Evolutionary conservation across 2,797 vertebrate genomes (phyloP).

Genomic region (Eremophila alpestris): DNA sequence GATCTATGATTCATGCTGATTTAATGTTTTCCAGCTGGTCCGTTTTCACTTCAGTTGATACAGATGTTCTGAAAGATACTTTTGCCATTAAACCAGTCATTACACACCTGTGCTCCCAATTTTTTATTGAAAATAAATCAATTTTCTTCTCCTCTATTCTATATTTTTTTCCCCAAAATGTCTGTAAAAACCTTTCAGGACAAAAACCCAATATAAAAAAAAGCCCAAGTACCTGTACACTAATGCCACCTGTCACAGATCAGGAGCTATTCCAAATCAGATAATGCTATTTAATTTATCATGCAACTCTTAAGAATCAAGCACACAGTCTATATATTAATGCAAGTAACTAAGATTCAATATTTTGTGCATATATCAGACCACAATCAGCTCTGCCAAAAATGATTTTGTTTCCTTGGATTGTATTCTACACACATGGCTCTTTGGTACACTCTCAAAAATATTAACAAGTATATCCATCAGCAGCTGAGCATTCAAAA

Average conservation of each 20-base stretch:
- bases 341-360: not conserved
- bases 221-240: not conserved
- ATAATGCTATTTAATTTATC: not conserved
- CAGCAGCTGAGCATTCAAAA: not conserved
- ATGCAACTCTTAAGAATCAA: not conserved
- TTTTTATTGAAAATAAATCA: constrained; percentile 25
- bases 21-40: constrained; percentile 70
- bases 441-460: not conserved
- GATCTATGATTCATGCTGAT: constrained; percentile 68
- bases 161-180: not conserved
- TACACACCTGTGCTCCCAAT: constrained; percentile 53
- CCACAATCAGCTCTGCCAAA: not conserved
- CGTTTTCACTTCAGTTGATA: constrained; percentile 63
- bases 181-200: not conserved
- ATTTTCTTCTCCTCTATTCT: not conserved
- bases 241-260: not conserved
- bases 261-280: not conserved
- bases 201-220: not conserved
- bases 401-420: not conserved
- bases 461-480: not conserved
- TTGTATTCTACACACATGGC: not conserved
- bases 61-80: constrained; percentile 46
- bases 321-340: not conserved
- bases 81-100: constrained; percentile 53
- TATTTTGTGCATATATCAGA: not conserved